Percentiles rank a stretch among this genome's conserved stretches.
phyloP scores from a whole-genome alignment of 2,888 invertebrate species.

The Calameuta filiformis region DNA sequence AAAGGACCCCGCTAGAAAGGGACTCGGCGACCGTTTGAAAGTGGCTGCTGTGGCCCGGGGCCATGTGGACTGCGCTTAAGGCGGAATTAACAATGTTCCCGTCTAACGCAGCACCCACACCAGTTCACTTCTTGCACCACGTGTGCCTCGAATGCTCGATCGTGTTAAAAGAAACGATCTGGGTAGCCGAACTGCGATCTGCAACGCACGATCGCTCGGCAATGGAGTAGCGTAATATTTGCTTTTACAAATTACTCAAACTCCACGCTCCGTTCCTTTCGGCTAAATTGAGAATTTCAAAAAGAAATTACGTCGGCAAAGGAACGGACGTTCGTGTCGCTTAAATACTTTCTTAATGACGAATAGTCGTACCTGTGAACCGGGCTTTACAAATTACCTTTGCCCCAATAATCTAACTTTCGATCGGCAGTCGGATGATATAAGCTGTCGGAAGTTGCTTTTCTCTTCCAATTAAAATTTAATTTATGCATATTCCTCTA shows the following conservation, averaged over 20 bases:
- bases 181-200: too few species aligned
- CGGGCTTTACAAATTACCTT: not conserved
- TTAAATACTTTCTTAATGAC: not conserved
- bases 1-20: not conserved
- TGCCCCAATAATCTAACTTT: not conserved
- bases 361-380: not conserved
- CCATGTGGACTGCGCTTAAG: not conserved
- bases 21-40: not conserved
- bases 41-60: not conserved
- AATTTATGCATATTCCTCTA: not conserved
- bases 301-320: not conserved
- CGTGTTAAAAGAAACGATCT: not conserved
- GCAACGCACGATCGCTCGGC: not conserved
- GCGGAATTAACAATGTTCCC: not conserved
- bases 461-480: constrained; percentile 6
- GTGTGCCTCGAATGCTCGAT: not conserved
- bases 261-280: not conserved
- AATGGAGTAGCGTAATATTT: not conserved
- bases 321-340: not conserved
- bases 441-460: not conserved
- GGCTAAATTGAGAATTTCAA: not conserved
- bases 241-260: not conserved
- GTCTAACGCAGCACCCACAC: not conserved
- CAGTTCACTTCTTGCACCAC: not conserved
- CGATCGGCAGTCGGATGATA: not conserved